phyloP scores from a whole-genome alignment of 1,140 invertebrate genomes.

The Berghia stephanieae region DNA sequence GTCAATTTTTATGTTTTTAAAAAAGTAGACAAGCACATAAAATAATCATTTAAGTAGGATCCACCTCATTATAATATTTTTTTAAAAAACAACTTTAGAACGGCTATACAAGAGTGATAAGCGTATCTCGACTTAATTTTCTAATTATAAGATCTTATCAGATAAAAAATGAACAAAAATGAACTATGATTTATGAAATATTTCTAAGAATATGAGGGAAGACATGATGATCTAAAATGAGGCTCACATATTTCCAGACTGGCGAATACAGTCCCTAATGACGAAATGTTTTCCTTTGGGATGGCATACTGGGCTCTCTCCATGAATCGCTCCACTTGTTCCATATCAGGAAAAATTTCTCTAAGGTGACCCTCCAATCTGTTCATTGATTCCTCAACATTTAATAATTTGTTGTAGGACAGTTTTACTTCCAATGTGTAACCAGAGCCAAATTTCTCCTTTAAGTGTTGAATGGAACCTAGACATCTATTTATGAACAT shows the following conservation, averaged over 20 bases:
- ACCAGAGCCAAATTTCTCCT: slow-evolving; percentile 62
- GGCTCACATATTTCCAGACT: slow-evolving; percentile 79
- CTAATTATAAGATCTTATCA: too few species aligned
- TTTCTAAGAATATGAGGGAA: too few species aligned
- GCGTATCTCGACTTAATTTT: too few species aligned
- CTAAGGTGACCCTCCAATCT: slow-evolving; percentile 71
- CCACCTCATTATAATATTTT: too few species aligned
- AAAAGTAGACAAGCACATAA: too few species aligned
- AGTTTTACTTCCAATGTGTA: slow-evolving; percentile 74
- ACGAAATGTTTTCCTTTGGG: slow-evolving; percentile 78
- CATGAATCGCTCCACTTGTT: slow-evolving; percentile 80
- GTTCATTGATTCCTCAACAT: slow-evolving; percentile 71
- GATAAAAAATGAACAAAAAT: too few species aligned
- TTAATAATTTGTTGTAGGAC: slow-evolving; percentile 54
- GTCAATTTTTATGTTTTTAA: too few species aligned
- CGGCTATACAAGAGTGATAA: too few species aligned
- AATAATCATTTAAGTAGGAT: too few species aligned
- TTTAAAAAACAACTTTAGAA: too few species aligned
- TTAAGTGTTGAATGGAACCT: slow-evolving; percentile 67
- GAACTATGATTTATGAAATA: too few species aligned
- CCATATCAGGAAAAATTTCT: slow-evolving; percentile 74
- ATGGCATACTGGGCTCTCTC: slow-evolving; percentile 83
- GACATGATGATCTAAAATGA: background rate
- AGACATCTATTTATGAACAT: too few species aligned
- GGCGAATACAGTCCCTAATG: slow-evolving; percentile 80